Evolutionary conservation across 2,888 invertebrate species (phyloP).

Genomic region (Cryptosula pallasiana): DNA sequence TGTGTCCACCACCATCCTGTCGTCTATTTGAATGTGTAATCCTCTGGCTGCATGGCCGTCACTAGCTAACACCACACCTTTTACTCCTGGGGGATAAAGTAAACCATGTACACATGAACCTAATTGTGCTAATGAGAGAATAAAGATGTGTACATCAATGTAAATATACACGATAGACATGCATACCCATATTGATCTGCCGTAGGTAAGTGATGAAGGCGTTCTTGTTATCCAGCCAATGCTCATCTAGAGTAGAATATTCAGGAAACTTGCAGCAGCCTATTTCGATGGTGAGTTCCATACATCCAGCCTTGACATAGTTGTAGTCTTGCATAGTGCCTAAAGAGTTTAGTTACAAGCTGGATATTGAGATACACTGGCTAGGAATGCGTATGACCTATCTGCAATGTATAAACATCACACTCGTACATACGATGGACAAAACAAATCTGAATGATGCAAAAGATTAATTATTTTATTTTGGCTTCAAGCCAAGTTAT

Average conservation of each 20-base stretch:
- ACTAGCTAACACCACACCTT: conserved; percentile 66
- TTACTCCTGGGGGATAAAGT: conserved; percentile 60
- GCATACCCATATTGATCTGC: conserved; percentile 31
- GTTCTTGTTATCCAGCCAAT: conserved; percentile 83
- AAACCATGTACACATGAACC: background rate
- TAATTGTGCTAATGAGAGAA: too few relatives aligned
- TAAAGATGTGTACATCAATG: background rate
- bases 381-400: too few relatives aligned
- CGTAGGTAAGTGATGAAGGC: conserved; percentile 50
- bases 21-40: conserved; percentile 63
- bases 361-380: too few relatives aligned
- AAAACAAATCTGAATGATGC: too few relatives aligned
- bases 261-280: conserved; percentile 91
- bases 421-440: too few relatives aligned
- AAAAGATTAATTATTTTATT: too few relatives aligned
- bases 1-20: conserved; percentile 62
- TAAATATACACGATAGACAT: background rate
- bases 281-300: conserved; percentile 90
- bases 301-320: conserved; percentile 85
- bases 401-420: too few relatives aligned
- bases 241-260: conserved; percentile 69
- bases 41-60: conserved; percentile 31
- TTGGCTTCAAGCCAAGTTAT: too few relatives aligned
- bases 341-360: conserved; percentile 35
- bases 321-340: conserved; percentile 93